A percentile compares a stretch with the other conserved stretches of the same genome.
These are phyloP conservation scores for Acheta domesticus DNA, from an alignment of 2,888 invertebrate genomes.

Conservation along the genomic window DNA sequence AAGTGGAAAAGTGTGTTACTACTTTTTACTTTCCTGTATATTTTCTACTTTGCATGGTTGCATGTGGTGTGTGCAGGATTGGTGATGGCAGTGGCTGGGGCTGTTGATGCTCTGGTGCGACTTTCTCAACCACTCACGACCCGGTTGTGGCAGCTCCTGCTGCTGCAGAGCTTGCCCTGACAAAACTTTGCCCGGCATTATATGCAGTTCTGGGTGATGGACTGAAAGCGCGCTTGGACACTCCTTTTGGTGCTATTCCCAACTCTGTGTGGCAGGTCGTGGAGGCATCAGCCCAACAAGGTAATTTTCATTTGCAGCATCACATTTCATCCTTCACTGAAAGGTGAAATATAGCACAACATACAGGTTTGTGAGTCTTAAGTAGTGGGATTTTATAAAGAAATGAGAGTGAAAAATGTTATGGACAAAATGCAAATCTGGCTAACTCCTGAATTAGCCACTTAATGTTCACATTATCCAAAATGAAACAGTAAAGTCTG, in stretches of 20 bases:
- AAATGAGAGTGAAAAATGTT: no score
- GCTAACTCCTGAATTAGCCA: no score
- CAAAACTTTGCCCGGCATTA: slow-evolving; percentile 76
- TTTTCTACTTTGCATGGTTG: no score
- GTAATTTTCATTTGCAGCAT: slow-evolving; percentile 44
- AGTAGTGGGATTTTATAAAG: no score
- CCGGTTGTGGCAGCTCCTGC: slow-evolving; percentile 56
- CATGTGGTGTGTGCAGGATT: slow-evolving; percentile 54
- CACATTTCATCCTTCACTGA: no score
- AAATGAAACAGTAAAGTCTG: no score
- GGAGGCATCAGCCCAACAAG: slow-evolving; percentile 82
- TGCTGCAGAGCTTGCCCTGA: slow-evolving; percentile 70
- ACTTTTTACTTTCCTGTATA: no score
- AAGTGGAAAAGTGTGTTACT: no score
- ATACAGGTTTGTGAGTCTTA: no score
- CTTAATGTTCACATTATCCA: no score
- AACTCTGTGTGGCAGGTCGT: slow-evolving; percentile 89
- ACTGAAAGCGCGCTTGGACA: slow-evolving; percentile 73
- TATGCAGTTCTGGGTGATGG: slow-evolving; percentile 83
- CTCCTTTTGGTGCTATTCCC: slow-evolving; percentile 79
- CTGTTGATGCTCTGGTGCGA: slow-evolving; percentile 70
- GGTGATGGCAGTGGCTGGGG: slow-evolving; percentile 68
- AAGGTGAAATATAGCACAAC: no score
- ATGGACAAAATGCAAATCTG: no score
- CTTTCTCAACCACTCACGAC: slow-evolving; percentile 60